A percentile compares a stretch with the other conserved stretches of the same genome.
These are phyloP conservation scores for Peromyscus eremicus DNA, from an alignment of 2,797 vertebrate genomes.

Conservation along the genomic window DNA sequence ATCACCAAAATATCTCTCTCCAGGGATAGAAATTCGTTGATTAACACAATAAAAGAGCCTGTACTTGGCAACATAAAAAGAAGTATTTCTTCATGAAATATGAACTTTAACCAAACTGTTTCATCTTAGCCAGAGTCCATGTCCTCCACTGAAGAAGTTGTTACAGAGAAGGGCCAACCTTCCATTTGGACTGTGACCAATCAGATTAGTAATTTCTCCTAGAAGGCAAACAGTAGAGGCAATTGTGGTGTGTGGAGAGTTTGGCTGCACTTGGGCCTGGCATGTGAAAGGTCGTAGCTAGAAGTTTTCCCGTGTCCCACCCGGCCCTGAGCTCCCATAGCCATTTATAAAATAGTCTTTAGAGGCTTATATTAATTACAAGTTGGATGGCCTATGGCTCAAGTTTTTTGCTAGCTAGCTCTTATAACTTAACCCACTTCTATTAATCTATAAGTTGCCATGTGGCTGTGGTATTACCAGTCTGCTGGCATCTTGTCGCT, in stretches of 20 bases:
- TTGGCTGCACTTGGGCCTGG: neutral
- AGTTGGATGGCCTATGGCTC: no score
- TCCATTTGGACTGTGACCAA: neutral
- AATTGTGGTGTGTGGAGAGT: neutral
- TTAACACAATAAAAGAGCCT: neutral
- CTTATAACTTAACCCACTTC: no score
- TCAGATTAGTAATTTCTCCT: neutral
- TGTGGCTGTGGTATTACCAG: no score
- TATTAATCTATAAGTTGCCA: no score
- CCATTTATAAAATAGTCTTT: no score
- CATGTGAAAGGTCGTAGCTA: neutral
- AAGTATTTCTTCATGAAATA: neutral
- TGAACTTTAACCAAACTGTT: neutral
- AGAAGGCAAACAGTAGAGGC: neutral
- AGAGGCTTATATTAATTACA: no score
- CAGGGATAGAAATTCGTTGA: neutral
- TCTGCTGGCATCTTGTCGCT: no score
- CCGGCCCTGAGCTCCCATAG: no score
- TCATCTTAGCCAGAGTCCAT: neutral
- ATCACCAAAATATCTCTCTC: neutral
- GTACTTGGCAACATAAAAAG: conserved; percentile 31
- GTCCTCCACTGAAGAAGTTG: neutral
- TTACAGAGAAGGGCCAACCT: neutral
- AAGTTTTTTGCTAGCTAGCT: no score
- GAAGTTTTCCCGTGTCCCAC: no score